phyloP scores from a whole-genome alignment of 2,797 vertebrate genomes.

The Melanotaenia parkinsoni region DNA sequence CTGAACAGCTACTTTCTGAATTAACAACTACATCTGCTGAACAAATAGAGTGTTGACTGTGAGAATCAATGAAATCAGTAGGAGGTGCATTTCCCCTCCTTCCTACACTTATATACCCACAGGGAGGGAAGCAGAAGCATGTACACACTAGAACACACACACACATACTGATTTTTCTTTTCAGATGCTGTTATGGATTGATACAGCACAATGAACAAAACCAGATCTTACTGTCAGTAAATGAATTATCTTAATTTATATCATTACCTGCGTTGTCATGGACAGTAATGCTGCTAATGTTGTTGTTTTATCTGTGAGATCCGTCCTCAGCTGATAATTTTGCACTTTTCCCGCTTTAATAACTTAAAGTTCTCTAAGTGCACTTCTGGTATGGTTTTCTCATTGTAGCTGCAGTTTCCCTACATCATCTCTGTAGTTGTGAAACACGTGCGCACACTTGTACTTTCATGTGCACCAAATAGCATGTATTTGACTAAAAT shows the following conservation, averaged over 20 bases:
- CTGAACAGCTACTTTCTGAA: neutral
- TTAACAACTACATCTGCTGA: slow-evolving; percentile 23
- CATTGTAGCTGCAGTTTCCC: slow-evolving; percentile 23
- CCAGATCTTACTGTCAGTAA: slow-evolving; percentile 6
- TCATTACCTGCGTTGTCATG: slow-evolving; percentile 11
- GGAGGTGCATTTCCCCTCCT: neutral
- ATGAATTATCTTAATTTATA: slow-evolving; percentile 18
- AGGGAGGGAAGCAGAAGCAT: neutral
- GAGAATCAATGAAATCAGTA: slow-evolving; percentile 13
- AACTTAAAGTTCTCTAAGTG: slow-evolving; percentile 1
- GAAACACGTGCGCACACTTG: neutral
- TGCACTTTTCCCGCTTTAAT: slow-evolving; percentile 41
- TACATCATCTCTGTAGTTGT: neutral
- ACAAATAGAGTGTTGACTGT: slow-evolving; percentile 26
- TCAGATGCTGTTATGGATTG: slow-evolving; percentile 27
- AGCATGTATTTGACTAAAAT: slow-evolving; percentile 55
- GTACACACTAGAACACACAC: neutral
- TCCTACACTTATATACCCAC: slow-evolving; percentile 2
- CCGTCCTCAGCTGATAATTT: slow-evolving; percentile 33
- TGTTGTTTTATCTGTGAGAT: neutral
- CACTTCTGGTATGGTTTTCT: slow-evolving; percentile 33
- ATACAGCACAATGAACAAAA: slow-evolving; percentile 22
- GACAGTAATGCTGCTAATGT: neutral
- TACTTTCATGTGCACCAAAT: slow-evolving; percentile 2
- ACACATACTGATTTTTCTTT: slow-evolving; percentile 20